Base-by-base conservation (phyloP, 2,797 vertebrate genomes). In the Acipenser transmontanus region DNA sequence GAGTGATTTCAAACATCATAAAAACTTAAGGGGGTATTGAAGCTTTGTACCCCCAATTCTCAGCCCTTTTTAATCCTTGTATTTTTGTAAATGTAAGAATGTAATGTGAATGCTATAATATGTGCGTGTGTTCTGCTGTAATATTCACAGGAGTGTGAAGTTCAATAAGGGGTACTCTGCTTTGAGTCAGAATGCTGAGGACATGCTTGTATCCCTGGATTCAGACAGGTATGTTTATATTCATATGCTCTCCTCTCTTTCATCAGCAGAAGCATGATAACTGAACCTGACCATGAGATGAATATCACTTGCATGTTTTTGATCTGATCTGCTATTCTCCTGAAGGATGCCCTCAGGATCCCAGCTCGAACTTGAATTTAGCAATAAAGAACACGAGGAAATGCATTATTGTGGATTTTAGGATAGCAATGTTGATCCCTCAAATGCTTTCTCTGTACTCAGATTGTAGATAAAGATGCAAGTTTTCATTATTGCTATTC, bases 81-180 rank as follows among this genome's bases (percentile, higher is more conserved):
- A 54, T 9, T 54, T 54, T 54, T 54, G 8, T 54, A 34, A 34
- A 34, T 34, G 34, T 34, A 34, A 34, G 34, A 34, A 34, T 34
- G 34, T 34, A 34, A 34, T 34, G 34, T 34, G 34, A 34, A 34
- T 34, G 34, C 34, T 34, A 4, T 34, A 34, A 34, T 34, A 34
- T 34, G 0, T 4, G 34, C 17, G 17, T 34, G 34, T 34, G 34
- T 34, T 34, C 34, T 34, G 34, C 34, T 34, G 34, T 34, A 34
- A 34, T 54, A 54, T 9, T 51, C 73, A 64, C 64, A 95, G 94
- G 81, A 90, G 78, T 0, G 87, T 97, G 74, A 98, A 94, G 80
- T 98, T 92, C 70, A 98, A 96, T 81, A 97, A 93, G 80, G 96
- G 94, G 72, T 98, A 98, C 50, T 77, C 91, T 0, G 92, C 93